A percentile compares a stretch with the other conserved stretches of the same genome.
These are phyloP conservation scores for Ischnus inquisitorius DNA, from an alignment of 2,888 invertebrate genomes.

Conservation along the genomic window DNA sequence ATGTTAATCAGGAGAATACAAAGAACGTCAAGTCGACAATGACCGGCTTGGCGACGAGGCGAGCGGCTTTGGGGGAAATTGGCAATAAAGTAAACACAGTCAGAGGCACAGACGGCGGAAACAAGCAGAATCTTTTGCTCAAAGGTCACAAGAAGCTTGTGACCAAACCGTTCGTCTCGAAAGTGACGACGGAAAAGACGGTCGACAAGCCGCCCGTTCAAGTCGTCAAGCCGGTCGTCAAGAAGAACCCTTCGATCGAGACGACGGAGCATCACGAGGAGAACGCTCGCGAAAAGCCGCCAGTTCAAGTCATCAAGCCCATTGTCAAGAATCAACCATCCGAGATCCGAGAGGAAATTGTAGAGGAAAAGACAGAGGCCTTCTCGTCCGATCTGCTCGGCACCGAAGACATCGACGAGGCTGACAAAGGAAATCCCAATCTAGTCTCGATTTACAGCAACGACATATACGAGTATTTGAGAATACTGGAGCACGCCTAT, in stretches of 20 bases:
- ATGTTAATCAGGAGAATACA: slow-evolving; percentile 81
- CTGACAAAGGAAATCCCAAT: slow-evolving; percentile 91
- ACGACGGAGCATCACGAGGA: slow-evolving; percentile 44
- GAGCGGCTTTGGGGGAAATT: slow-evolving; percentile 86
- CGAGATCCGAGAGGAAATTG: slow-evolving; percentile 34
- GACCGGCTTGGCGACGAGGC: slow-evolving; percentile 71
- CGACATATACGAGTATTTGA: slow-evolving; percentile 95
- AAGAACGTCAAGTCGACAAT: slow-evolving; percentile 76
- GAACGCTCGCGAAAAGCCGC: slow-evolving; percentile 74
- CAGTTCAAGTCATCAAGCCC: slow-evolving; percentile 75
- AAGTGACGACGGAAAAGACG: slow-evolving; percentile 65
- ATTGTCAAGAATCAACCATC: slow-evolving; percentile 69
- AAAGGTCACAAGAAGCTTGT: slow-evolving; percentile 74
- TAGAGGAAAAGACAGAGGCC: slow-evolving; percentile 71
- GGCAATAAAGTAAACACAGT: slow-evolving; percentile 85
- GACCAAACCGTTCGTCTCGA: background rate
- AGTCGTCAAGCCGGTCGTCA: slow-evolving; percentile 75
- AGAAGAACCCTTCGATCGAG: slow-evolving; percentile 63
- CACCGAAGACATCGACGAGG: slow-evolving; percentile 92
- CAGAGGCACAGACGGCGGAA: slow-evolving; percentile 78
- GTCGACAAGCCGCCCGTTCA: slow-evolving; percentile 74
- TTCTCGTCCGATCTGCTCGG: slow-evolving; percentile 80
- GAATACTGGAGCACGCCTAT: slow-evolving; percentile 90
- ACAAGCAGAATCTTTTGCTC: slow-evolving; percentile 75
- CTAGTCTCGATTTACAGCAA: slow-evolving; percentile 94